Evolutionary conservation across 2,113 vertebrate species (phyloP), one percentile per base, ranked within the genome.

Genomic region (Bombycilla garrulus): DNA sequence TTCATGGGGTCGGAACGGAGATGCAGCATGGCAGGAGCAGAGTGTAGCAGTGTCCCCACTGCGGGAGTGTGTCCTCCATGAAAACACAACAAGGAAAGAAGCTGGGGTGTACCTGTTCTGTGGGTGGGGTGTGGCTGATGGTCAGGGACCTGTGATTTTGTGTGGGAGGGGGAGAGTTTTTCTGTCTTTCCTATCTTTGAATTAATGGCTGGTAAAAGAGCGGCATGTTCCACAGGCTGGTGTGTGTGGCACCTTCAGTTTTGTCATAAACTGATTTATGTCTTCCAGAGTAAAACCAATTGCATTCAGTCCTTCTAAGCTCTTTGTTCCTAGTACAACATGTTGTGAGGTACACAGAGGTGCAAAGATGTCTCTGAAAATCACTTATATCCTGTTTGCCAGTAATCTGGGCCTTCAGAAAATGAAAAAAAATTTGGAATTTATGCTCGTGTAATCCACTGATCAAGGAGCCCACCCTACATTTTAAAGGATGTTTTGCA

Each of bases 41-140:
- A 24, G 29, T 19, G 13, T 11, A 8, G 72, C 2, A 1, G 6
- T 3, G 7, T 65, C 40, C 28, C 57, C 31, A 12, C 25, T 1
- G 2, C 2, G 7, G 51, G 31, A 81, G 8, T 3, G 35, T 69
- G 64, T 69, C n/a, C 58, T 69, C 15, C 2, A 0, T 1, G 5
- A 40, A 85, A 90, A 36, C 25, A 50, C 7, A 3, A 10, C 0
- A 5, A 24, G 51, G 51, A 71, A 64, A 53, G 47, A 33, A n/a
- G 13, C 0, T 78, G 84, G 16, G 45, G 44, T 44, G 14, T 28
- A 17, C 18, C 22, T 50, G 33, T 64, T 53, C 26, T 26, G 6
- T 51, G 81, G 38, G 14, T 40, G 35, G 16, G 15, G 2, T 47
- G 53, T 38, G 90, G 22, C 45, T 86, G 58, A 21, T 57, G 35